phyloP scores from a whole-genome alignment of 2,797 vertebrate genomes.

The Smutsia gigantea region DNA sequence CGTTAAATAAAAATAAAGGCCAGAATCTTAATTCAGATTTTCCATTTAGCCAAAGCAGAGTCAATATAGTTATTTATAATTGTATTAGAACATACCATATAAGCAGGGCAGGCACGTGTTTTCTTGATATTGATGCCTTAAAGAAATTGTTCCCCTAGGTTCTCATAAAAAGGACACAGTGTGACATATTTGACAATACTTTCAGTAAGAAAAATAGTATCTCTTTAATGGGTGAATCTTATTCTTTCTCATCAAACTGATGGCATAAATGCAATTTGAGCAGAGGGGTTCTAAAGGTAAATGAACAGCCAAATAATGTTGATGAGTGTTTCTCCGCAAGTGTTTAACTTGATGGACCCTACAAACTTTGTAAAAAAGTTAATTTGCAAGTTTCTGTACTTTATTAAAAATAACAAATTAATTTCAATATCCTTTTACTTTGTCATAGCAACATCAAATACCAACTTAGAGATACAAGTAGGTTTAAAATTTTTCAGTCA shows the following conservation, averaged over 20 bases:
- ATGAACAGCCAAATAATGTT: neutral
- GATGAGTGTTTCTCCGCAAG: neutral
- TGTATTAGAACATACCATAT: neutral
- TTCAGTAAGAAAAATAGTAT: neutral
- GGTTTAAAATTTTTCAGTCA: neutral
- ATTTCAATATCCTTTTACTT: neutral
- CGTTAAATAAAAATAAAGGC: neutral
- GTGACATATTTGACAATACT: slow-evolving; percentile 23
- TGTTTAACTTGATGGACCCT: neutral
- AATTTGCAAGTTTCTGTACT: neutral
- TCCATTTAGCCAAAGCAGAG: neutral
- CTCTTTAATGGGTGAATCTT: neutral
- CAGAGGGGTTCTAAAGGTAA: neutral
- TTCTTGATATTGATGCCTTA: neutral
- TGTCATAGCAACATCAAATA: neutral
- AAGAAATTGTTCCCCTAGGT: neutral
- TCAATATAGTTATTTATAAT: neutral
- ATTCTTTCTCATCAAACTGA: neutral
- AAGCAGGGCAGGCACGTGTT: neutral
- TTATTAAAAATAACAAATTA: slow-evolving; percentile 1
- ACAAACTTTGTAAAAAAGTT: neutral
- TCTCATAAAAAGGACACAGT: neutral
- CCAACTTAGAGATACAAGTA: neutral
- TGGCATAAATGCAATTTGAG: neutral
- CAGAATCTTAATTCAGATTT: neutral